These are phyloP conservation scores for Matsumurasca onukii DNA, from an alignment of 1,140 invertebrate species.

Conservation along the genomic window DNA sequence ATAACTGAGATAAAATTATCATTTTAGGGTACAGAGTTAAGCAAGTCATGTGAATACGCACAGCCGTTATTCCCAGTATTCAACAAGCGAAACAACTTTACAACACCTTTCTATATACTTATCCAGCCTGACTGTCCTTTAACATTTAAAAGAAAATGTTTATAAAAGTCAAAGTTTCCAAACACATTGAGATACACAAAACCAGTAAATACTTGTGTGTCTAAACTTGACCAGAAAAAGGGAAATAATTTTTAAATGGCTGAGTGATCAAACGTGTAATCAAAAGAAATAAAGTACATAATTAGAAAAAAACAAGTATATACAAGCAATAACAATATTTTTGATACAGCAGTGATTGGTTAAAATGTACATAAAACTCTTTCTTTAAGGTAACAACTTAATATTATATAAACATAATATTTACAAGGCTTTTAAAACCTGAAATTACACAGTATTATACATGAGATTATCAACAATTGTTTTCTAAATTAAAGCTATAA, in stretches of 20 bases:
- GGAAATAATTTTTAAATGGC: slow-evolving; percentile 13
- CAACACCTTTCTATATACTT: too few species aligned
- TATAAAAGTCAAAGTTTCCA: too few species aligned
- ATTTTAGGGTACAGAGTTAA: too few species aligned
- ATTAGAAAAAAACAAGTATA: slow-evolving; percentile 40
- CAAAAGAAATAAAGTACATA: slow-evolving; percentile 39
- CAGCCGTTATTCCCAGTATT: too few species aligned
- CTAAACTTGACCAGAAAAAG: not conserved
- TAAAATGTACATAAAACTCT: slow-evolving; percentile 25
- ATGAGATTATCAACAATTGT: not conserved
- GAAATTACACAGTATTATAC: slow-evolving; percentile 7
- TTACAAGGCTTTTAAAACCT: slow-evolving; percentile 23
- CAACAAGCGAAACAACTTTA: too few species aligned
- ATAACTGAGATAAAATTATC: too few species aligned
- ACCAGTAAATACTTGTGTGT: too few species aligned
- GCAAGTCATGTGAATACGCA: too few species aligned
- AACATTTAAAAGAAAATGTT: too few species aligned
- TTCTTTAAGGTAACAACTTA: slow-evolving; percentile 20
- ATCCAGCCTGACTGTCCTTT: too few species aligned
- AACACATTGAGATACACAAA: too few species aligned
- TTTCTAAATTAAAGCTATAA: not conserved
- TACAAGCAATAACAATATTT: slow-evolving; percentile 39
- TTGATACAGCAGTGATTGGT: slow-evolving; percentile 32
- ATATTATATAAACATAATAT: slow-evolving; percentile 30
- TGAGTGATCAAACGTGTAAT: slow-evolving; percentile 38